Percentiles rank a stretch among this genome's conserved stretches.
phyloP scores from a whole-genome alignment of 1,140 invertebrate species.

The Halictus rubicundus region DNA sequence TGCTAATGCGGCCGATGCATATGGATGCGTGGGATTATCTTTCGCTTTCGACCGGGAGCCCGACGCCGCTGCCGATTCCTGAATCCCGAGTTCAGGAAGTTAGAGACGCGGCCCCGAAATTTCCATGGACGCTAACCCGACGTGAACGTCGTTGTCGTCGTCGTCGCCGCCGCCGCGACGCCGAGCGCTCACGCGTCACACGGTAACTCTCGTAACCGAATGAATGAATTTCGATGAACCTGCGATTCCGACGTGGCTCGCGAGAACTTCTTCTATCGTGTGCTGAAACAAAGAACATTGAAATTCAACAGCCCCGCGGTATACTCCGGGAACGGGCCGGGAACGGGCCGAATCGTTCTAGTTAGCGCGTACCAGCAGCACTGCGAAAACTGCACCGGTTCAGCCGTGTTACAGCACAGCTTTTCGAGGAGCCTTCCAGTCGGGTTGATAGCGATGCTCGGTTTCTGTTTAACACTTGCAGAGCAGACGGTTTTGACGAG shows the following conservation, averaged over 20 bases:
- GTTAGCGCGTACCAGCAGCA: neutral
- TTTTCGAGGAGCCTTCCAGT: no score
- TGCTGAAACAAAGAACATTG: slow-evolving; percentile 1
- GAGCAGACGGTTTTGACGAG: no score
- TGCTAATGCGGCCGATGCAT: slow-evolving; percentile 48
- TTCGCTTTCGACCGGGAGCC: neutral
- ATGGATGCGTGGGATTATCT: slow-evolving; percentile 43
- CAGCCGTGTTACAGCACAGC: no score
- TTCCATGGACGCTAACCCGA: neutral
- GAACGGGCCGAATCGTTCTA: no score
- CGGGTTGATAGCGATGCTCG: no score
- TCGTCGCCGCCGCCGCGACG: no score
- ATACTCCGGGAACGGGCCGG: neutral
- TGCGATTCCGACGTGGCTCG: neutral
- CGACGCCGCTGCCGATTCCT: neutral
- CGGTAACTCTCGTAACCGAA: neutral
- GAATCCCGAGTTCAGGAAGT: slow-evolving; percentile 11
- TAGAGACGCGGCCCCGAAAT: slow-evolving; percentile 17
- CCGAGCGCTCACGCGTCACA: neutral
- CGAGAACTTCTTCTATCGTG: slow-evolving; percentile 9
- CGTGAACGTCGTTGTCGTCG: no score
- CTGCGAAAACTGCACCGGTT: no score
- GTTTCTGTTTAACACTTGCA: no score
- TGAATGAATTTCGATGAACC: slow-evolving; percentile 44
- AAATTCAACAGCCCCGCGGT: neutral